phyloP scores from a whole-genome alignment of 2,113 vertebrate species.

The Calypte anna region DNA sequence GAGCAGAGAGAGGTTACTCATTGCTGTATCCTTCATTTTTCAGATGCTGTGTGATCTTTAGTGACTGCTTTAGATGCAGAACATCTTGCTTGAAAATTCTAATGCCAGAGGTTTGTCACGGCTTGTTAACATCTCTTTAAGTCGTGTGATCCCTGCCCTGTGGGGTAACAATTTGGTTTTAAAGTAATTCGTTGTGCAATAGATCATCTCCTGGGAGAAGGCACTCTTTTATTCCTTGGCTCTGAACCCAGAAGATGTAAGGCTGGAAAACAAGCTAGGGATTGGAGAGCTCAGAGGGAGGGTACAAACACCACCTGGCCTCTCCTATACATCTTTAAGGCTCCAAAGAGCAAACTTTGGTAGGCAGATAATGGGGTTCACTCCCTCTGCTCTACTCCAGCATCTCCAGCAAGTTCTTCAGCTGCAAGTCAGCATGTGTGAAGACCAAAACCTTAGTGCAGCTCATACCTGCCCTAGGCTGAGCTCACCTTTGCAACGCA shows the following conservation, averaged over 20 bases:
- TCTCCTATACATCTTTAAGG: neutral
- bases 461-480: neutral
- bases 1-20: constrained; percentile 42
- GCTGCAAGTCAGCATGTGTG: neutral
- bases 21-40: constrained; percentile 4
- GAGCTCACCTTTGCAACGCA: accelerated
- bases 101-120: constrained; percentile 51
- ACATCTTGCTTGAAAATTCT: constrained; percentile 50
- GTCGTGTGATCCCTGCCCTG: constrained; percentile 51
- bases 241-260: neutral
- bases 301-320: neutral
- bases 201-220: constrained; percentile 35
- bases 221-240: neutral
- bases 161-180: constrained; percentile 6
- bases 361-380: neutral
- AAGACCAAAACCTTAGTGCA: neutral
- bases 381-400: neutral
- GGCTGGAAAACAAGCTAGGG: neutral
- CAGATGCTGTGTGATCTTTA: constrained; percentile 61
- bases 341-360: neutral
- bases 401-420: neutral
- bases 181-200: constrained; percentile 35
- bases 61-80: constrained; percentile 60
- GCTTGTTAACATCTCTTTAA: constrained; percentile 57
- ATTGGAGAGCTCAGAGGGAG: neutral